These are phyloP conservation scores for Phaethornis superciliosus DNA, from an alignment of 2,113 vertebrate genomes.

Conservation along the genomic window DNA sequence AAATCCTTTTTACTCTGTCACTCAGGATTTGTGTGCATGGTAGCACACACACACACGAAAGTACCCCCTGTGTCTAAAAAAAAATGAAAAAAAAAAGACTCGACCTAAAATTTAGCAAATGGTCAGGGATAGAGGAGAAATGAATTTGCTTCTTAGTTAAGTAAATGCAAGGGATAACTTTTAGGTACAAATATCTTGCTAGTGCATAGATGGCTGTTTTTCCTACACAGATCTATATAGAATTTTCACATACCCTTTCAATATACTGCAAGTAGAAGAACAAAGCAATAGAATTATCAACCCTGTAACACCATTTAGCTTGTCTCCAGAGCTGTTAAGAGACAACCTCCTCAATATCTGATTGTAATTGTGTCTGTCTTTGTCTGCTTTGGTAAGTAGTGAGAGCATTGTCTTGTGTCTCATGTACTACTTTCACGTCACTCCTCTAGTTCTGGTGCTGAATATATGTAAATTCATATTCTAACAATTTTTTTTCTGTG, in stretches of 20 bases:
- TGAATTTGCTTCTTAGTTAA: neutral
- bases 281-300: neutral
- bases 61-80: neutral
- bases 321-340: neutral
- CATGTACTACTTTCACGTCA: neutral
- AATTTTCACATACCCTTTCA: neutral
- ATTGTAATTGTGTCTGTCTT: neutral
- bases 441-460: neutral
- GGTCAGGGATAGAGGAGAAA: neutral
- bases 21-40: neutral
- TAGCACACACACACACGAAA: neutral
- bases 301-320: neutral
- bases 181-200: neutral
- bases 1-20: constrained; percentile 6
- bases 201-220: neutral
- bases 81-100: neutral
- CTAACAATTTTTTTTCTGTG: neutral
- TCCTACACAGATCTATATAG: neutral
- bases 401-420: neutral
- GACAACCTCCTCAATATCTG: neutral
- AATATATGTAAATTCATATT: neutral
- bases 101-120: neutral
- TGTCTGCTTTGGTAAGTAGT: neutral
- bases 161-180: neutral
- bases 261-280: neutral